Evolutionary conservation across 2,797 vertebrate genomes (phyloP).

Genomic region (Antrozous pallidus): DNA sequence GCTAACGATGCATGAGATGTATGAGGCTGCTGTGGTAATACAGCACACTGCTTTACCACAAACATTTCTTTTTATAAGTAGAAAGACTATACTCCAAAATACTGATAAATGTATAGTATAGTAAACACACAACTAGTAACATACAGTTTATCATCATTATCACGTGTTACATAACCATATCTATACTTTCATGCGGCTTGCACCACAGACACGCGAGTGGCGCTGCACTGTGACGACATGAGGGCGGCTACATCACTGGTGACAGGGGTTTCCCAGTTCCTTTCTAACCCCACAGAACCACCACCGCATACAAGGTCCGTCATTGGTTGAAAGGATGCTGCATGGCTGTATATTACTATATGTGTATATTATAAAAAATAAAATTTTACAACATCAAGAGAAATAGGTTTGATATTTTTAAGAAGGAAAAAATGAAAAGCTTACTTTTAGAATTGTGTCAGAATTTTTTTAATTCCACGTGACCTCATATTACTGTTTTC

Average conservation of each 20-base stretch:
- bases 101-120: background rate
- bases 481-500: background rate
- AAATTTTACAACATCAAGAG: background rate
- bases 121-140: background rate
- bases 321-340: background rate
- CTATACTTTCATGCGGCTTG: background rate
- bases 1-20: background rate
- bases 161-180: background rate
- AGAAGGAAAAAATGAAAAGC: background rate
- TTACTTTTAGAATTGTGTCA: background rate
- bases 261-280: background rate
- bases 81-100: background rate
- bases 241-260: too few species aligned
- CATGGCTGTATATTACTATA: background rate
- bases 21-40: background rate
- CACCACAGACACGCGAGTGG: background rate
- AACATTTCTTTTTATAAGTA: background rate
- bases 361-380: background rate
- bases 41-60: background rate
- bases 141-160: background rate
- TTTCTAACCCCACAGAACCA: background rate
- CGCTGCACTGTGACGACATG: background rate
- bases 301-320: background rate
- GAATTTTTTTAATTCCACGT: background rate
- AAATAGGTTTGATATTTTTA: conserved; percentile 11